Conservation (phyloP, 2,888 invertebrate species). For the Folsomia candida region DNA sequence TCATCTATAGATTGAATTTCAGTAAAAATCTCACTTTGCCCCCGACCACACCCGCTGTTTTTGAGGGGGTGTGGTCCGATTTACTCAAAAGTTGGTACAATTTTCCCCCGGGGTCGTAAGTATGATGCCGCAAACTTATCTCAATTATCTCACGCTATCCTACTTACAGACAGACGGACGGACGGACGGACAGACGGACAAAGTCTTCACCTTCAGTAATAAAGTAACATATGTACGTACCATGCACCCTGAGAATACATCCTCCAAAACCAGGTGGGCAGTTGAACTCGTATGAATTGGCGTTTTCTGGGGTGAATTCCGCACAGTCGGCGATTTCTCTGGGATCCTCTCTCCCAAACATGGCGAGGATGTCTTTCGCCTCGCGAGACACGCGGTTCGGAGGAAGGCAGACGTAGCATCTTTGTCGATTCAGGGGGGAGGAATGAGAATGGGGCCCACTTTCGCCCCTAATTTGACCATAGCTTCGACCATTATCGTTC, state of each 20-base stretch:
- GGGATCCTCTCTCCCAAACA: slow-evolving; percentile 33
- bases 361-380: slow-evolving; percentile 34
- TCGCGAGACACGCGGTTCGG: slow-evolving; percentile 33
- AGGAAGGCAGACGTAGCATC: slow-evolving; percentile 47
- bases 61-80: too few relatives aligned
- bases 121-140: too few relatives aligned
- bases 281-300: slow-evolving; percentile 34
- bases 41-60: too few relatives aligned
- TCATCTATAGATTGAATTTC: too few relatives aligned
- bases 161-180: too few relatives aligned
- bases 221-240: too few relatives aligned
- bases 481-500: background rate
- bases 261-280: slow-evolving; percentile 38
- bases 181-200: slow-evolving; percentile 5
- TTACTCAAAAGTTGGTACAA: too few relatives aligned
- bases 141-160: too few relatives aligned
- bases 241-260: slow-evolving; percentile 41
- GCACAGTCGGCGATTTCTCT: slow-evolving; percentile 37
- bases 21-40: too few relatives aligned
- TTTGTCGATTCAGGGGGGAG: slow-evolving; percentile 10
- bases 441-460: background rate
- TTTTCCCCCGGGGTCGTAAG: too few relatives aligned
- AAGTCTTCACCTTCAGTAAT: too few relatives aligned
- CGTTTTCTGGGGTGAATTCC: slow-evolving; percentile 29
- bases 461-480: background rate